Base-by-base conservation (phyloP, 2,797 vertebrate genomes). In the Fistularia tabacaria region DNA sequence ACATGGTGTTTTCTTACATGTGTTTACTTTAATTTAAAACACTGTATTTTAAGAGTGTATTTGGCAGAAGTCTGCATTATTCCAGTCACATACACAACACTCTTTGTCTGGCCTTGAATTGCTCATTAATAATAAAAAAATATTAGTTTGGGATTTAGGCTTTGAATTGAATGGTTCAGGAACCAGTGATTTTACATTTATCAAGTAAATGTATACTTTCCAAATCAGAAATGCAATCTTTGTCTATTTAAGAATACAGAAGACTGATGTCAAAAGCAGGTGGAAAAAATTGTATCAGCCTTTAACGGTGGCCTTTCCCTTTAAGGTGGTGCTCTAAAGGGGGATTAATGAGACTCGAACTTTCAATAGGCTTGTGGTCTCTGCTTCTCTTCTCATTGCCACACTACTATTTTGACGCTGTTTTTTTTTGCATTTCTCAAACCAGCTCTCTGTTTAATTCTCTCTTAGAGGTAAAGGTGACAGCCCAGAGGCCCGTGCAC, bases 401-500 rank as follows among this genome's bases (percentile, higher is more conserved):
- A 25, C 25, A 25, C 0, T n/a, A 59, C 6, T 13, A 11, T 3
- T 6, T 39, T 38, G 48, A 57, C 9, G n/a, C 43, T 14, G 1
- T 10, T 43, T 12, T 49, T 64, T 60, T 61, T 37, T 53, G 11
- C 14, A 13, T 37, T 3, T 0, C 4, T 54, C 6, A 13, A 14
- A 25, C 52, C 38, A 25, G 43, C 8, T 44, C n/a, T 73, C 40
- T 67, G 0, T 64, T 14, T 49, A 7, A 57, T 55, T 1, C 47
- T 43, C 9, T 59, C 46, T 64, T 73, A 98, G 96, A 70, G 97
- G 97, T 64, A 98, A 97, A 90, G 96, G 97, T n/a, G 93, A 98
- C 75, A 95, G 90, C 51, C 97, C 96, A 0, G 97, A 99, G 85
- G 95, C 95, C 11, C 92, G 97, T 63, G 92, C 92, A 0, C 66